Conservation (phyloP, 2,888 invertebrate genomes). For the Coleophora deauratella region DNA sequence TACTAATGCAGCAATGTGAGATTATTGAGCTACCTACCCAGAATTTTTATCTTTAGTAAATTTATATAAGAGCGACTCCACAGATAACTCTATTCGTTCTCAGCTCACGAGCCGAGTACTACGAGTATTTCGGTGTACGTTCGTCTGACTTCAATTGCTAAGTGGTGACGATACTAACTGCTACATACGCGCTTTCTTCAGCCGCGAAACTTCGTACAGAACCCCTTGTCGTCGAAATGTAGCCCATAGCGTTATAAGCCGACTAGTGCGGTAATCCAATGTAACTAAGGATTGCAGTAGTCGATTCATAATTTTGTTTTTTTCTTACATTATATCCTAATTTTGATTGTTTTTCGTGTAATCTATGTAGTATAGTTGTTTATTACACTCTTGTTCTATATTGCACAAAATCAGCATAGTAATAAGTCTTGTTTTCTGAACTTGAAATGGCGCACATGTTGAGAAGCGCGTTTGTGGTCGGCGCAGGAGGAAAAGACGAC, state of each 20-base stretch:
- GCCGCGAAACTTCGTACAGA: conserved; percentile 30
- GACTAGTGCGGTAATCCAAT: conserved; percentile 57
- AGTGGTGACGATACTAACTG: conserved; percentile 46
- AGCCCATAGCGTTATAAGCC: conserved; percentile 50
- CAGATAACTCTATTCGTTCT: conserved; percentile 33
- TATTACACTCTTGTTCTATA: conserved; percentile 34
- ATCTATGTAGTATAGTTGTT: conserved; percentile 34
- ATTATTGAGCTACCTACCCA: too few species aligned
- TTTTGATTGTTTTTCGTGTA: conserved; percentile 11
- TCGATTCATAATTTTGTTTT: conserved; percentile 21
- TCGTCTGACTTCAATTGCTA: conserved; percentile 54
- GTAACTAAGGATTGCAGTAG: conserved; percentile 18
- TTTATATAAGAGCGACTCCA: not conserved
- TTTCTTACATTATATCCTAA: conserved; percentile 20
- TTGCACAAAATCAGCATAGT: conserved; percentile 62
- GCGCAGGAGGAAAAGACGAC: conserved; percentile 48
- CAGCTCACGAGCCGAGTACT: conserved; percentile 27
- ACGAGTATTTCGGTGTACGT: conserved; percentile 62
- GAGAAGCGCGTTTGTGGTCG: conserved; percentile 55
- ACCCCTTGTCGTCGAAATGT: conserved; percentile 52
- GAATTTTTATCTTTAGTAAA: too few species aligned
- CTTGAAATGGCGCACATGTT: conserved; percentile 56
- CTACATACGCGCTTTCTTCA: conserved; percentile 46
- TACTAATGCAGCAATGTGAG: too few species aligned
- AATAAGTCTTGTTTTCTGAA: conserved; percentile 16